A percentile compares a stretch with the other conserved stretches of the same genome.
These are phyloP conservation scores for Thymallus thymallus DNA, from an alignment of 2,113 vertebrate species.

Conservation along the genomic window DNA sequence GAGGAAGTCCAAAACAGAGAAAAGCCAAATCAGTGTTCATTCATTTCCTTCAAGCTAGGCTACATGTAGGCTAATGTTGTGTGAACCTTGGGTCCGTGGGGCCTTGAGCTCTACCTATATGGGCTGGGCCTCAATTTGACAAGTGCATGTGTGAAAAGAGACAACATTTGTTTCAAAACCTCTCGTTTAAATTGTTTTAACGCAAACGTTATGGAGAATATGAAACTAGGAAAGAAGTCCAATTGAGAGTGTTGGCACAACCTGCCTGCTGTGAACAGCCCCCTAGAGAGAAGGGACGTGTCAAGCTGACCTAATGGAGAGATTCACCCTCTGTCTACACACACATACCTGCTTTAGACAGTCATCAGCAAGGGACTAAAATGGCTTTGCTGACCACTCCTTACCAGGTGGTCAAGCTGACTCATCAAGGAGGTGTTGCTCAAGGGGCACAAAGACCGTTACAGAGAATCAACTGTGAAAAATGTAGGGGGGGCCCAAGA, in stretches of 20 bases:
- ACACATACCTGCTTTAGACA: conserved; percentile 51
- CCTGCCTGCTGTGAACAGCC: too few species aligned
- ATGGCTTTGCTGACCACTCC: conserved; percentile 11
- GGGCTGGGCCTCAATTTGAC: too few species aligned
- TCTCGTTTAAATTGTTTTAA: too few species aligned
- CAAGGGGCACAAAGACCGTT: background rate
- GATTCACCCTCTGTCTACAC: conserved; percentile 17
- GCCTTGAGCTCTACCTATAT: too few species aligned
- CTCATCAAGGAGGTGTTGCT: background rate
- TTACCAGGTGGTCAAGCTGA: conserved; percentile 55
- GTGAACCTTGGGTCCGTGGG: too few species aligned
- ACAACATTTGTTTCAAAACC: too few species aligned
- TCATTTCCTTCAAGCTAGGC: too few species aligned
- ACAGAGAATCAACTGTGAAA: background rate
- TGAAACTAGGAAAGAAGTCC: background rate
- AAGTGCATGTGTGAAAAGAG: too few species aligned
- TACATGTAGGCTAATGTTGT: too few species aligned
- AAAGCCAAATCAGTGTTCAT: background rate
- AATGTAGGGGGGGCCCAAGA: too few species aligned
- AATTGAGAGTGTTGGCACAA: background rate
- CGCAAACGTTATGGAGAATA: background rate
- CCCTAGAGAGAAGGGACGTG: background rate
- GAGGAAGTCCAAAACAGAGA: background rate
- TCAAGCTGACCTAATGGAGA: background rate
- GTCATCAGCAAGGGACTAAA: conserved; percentile 39